phyloP scores from a whole-genome alignment of 2,113 vertebrate genomes.

The Nesospiza acunhae region DNA sequence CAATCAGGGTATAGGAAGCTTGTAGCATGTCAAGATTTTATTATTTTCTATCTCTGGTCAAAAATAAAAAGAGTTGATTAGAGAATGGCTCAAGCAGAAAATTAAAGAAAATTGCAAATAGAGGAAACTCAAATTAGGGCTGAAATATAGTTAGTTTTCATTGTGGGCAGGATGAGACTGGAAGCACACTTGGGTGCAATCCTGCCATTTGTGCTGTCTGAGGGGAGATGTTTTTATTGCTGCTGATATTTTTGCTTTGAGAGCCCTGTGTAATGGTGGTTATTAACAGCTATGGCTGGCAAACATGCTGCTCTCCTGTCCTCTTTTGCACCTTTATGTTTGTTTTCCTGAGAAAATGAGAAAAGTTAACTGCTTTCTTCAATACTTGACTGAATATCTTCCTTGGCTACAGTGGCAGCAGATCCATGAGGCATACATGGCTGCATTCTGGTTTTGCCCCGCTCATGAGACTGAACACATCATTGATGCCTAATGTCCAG shows the following conservation, averaged over 20 bases:
- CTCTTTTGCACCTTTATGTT: neutral
- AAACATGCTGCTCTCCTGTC: neutral
- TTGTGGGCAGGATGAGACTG: neutral
- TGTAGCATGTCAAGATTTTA: neutral
- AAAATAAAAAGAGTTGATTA: neutral
- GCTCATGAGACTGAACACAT: neutral
- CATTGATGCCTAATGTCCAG: neutral
- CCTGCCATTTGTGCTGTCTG: neutral
- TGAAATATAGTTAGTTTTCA: neutral
- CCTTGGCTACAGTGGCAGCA: neutral
- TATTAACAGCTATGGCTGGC: neutral
- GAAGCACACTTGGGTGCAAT: neutral
- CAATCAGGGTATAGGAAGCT: neutral
- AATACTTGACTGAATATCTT: neutral
- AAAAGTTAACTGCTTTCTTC: neutral
- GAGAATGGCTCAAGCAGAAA: neutral
- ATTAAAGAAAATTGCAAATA: neutral
- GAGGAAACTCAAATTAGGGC: neutral
- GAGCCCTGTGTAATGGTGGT: neutral
- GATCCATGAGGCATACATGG: neutral
- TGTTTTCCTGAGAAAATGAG: neutral
- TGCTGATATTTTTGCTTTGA: neutral
- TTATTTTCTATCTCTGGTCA: neutral
- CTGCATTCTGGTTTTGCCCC: neutral
- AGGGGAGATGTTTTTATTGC: neutral